Evolutionary conservation across 2,797 vertebrate species (phyloP).

Genomic region (Falco novaeseelandiae): DNA sequence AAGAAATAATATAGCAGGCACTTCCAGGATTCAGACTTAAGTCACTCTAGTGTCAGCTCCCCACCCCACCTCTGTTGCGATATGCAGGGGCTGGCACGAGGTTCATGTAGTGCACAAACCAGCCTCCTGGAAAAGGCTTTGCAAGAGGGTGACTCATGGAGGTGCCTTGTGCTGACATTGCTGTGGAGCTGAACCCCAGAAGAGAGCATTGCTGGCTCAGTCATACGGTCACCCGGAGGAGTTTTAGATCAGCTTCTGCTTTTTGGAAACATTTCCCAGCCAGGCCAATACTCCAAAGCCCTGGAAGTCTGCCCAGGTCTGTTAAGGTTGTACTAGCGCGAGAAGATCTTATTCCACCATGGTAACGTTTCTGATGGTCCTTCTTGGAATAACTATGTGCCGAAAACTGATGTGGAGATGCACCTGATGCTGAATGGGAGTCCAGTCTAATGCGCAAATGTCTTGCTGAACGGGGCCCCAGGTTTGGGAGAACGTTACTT

Average conservation of each 20-base stretch:
- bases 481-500: neutral
- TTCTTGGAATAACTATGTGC: neutral
- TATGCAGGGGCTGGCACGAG: accelerated
- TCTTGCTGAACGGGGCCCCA: neutral
- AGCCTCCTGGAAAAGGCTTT: neutral
- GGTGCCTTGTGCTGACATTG: neutral
- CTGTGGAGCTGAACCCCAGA: neutral
- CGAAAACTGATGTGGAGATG: neutral
- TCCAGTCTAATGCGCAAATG: neutral
- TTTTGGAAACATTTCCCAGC: neutral
- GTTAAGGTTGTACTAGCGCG: neutral
- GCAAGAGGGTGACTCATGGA: neutral
- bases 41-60: neutral
- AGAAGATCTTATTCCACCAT: neutral
- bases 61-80: neutral
- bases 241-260: neutral
- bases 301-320: neutral
- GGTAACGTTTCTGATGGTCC: neutral
- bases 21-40: neutral
- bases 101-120: no score
- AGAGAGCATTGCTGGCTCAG: neutral
- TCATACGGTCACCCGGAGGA: neutral
- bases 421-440: neutral
- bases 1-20: neutral
- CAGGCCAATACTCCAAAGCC: neutral